These are phyloP conservation scores for Melinopterus prodromus DNA, from an alignment of 2,888 invertebrate genomes.

Conservation along the genomic window DNA sequence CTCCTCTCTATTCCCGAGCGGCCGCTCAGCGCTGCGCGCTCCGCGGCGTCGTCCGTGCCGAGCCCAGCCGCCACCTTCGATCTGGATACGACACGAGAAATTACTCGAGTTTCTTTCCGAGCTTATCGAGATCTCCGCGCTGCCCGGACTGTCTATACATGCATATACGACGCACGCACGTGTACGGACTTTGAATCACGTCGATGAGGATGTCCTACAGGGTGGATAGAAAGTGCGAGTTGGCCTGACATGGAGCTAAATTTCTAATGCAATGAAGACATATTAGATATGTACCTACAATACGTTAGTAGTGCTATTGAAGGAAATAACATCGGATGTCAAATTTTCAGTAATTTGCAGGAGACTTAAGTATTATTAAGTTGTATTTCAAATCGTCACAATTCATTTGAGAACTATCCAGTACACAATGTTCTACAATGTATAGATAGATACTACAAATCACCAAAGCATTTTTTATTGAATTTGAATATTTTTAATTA, in stretches of 20 bases:
- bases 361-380: no score
- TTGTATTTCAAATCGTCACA: no score
- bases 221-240: not conserved
- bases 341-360: no score
- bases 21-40: not conserved
- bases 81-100: conserved; percentile 4
- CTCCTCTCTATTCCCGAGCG: not conserved
- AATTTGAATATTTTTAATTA: no score
- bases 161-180: not conserved
- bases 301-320: no score
- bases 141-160: not conserved
- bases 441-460: no score
- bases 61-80: not conserved
- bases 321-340: no score
- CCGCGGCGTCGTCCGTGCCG: not conserved
- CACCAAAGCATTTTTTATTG: no score
- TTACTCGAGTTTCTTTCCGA: conserved; percentile 4
- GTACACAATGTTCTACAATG: no score
- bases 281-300: no score
- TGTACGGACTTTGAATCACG: not conserved
- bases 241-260: not conserved
- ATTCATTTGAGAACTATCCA: no score
- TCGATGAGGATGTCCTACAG: not conserved
- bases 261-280: no score
- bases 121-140: not conserved